phyloP scores from a whole-genome alignment of 2,113 vertebrate genomes.

The Callionymus lyra region DNA sequence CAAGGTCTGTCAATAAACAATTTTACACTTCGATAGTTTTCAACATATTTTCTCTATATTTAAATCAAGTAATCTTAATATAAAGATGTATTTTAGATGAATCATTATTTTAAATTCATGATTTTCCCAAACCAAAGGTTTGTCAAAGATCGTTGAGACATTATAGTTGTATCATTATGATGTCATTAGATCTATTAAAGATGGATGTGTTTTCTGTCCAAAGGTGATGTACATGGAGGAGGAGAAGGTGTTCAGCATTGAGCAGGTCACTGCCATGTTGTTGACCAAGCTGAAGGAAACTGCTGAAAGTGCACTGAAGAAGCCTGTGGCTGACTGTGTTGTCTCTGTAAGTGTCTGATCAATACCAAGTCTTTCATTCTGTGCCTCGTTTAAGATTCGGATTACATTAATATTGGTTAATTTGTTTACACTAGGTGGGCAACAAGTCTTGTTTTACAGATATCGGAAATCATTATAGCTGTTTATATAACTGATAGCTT shows the following conservation, averaged over 20 bases:
- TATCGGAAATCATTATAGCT: no score
- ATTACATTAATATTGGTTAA: no score
- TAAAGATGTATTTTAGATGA: neutral
- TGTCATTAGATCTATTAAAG: neutral
- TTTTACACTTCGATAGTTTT: neutral
- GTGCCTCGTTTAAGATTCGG: no score
- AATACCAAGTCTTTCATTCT: neutral
- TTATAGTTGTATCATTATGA: no score
- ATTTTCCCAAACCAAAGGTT: neutral
- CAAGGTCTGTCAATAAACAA: conserved; percentile 67
- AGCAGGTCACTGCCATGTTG: conserved; percentile 93
- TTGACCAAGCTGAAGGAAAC: conserved; percentile 94
- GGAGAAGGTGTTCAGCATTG: conserved; percentile 88
- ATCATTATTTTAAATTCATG: neutral
- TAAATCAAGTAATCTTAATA: neutral
- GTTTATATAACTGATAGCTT: no score
- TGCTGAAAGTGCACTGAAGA: conserved; percentile 86
- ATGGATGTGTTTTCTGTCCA: neutral
- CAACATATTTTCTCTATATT: neutral
- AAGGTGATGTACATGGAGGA: conserved; percentile 97
- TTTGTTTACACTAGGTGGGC: no score
- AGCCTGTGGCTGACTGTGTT: conserved; percentile 92
- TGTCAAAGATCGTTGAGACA: neutral
- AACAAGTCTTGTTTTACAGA: no score
- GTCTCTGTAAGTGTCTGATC: conserved; percentile 79